phyloP scores from a whole-genome alignment of 2,797 vertebrate species.

The Sebastes umbrosus region DNA sequence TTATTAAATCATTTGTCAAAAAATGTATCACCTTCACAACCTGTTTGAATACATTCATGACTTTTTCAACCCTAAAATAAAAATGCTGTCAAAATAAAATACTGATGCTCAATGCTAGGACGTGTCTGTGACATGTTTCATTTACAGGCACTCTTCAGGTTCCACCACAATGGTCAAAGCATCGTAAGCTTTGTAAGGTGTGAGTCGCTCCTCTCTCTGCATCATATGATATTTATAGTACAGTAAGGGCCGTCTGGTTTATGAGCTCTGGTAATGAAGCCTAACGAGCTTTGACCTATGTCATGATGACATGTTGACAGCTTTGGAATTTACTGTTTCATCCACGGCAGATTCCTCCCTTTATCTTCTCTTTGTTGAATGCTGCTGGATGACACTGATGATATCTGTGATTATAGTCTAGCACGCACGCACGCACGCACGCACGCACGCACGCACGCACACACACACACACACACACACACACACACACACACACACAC shows the following conservation, averaged over 20 bases:
- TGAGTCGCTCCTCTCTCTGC: not conserved
- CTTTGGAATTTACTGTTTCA: slow-evolving; percentile 27
- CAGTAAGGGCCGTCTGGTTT: slow-evolving; percentile 25
- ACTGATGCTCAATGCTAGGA: not conserved
- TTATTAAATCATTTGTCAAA: too few relatives aligned
- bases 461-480: not conserved
- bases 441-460: not conserved
- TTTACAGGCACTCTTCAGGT: not conserved
- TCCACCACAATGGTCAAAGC: not conserved
- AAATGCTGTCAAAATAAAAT: not conserved
- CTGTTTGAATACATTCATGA: not conserved
- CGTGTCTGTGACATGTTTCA: not conserved
- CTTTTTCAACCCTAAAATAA: not conserved
- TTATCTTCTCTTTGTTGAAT: slow-evolving; percentile 20
- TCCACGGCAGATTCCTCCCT: not conserved
- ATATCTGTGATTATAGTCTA: not conserved
- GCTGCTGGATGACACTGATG: slow-evolving; percentile 12
- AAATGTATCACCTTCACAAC: too few relatives aligned
- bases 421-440: not conserved
- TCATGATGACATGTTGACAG: slow-evolving; percentile 42
- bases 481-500: not conserved
- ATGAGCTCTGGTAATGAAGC: slow-evolving; percentile 60
- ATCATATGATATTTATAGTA: slow-evolving; percentile 53
- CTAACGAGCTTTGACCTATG: slow-evolving; percentile 58
- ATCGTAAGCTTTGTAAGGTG: not conserved